phyloP scores from a whole-genome alignment of 2,113 vertebrate genomes.

The Catharus minimus region DNA sequence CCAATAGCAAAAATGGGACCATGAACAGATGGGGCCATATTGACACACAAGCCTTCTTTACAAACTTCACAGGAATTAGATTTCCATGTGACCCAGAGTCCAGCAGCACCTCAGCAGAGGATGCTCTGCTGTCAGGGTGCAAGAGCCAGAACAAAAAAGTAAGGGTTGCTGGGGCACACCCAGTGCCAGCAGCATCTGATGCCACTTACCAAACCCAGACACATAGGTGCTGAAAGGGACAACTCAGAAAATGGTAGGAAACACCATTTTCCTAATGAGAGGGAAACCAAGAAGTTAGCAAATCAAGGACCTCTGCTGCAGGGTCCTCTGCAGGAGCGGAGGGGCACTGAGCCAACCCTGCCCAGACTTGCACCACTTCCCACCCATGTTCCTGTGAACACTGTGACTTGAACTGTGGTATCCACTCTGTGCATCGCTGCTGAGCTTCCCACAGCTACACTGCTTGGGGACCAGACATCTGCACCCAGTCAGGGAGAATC shows the following conservation, averaged over 20 bases:
- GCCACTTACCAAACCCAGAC: background rate
- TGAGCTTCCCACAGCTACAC: background rate
- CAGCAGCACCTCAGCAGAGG: background rate
- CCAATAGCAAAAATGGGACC: background rate
- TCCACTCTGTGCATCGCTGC: accelerated
- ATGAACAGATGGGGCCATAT: background rate
- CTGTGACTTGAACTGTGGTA: background rate
- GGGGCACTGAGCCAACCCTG: background rate
- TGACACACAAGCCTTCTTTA: background rate
- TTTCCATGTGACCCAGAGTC: background rate
- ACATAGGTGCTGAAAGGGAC: background rate
- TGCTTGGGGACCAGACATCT: background rate
- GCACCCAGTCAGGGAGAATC: background rate
- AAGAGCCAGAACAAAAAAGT: background rate
- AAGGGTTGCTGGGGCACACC: background rate
- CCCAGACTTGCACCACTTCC: background rate
- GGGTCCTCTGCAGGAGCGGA: background rate
- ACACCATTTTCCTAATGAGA: background rate
- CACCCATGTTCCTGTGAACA: accelerated
- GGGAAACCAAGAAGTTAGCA: background rate
- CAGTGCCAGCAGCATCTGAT: background rate
- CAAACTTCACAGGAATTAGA: background rate
- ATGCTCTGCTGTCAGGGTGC: background rate
- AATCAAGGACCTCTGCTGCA: background rate
- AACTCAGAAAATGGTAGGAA: background rate